Evolutionary conservation across 2,113 vertebrate species (phyloP).

Genomic region (Hippocampus zosterae): DNA sequence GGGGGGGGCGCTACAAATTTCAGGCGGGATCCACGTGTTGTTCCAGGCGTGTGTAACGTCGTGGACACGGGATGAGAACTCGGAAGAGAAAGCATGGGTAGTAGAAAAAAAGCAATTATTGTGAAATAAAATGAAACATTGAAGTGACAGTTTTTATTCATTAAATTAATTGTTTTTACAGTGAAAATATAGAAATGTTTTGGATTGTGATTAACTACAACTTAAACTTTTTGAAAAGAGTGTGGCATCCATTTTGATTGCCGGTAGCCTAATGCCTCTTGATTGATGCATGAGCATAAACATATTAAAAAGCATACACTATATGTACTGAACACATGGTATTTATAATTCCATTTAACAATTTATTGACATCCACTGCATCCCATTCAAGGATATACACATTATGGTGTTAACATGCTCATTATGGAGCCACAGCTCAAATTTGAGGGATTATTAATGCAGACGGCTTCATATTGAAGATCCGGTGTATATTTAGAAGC

Average conservation of each 20-base stretch:
- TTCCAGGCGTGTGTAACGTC: too few species aligned
- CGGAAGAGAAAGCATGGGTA: too few species aligned
- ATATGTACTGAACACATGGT: neutral
- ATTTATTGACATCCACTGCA: constrained; percentile 39
- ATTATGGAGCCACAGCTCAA: neutral
- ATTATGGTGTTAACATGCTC: neutral
- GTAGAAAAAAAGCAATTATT: too few species aligned
- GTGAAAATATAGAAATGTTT: too few species aligned
- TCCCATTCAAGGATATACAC: constrained; percentile 3
- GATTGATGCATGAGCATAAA: neutral
- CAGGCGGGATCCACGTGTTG: too few species aligned
- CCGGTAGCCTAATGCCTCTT: neutral
- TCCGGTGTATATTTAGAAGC: neutral
- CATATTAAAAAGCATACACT: neutral
- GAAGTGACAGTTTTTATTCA: too few species aligned
- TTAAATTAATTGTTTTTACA: too few species aligned
- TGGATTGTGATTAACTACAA: too few species aligned
- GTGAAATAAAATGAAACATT: too few species aligned
- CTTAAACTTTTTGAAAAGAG: neutral
- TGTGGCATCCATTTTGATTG: neutral
- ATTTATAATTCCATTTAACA: constrained; percentile 43
- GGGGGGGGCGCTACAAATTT: too few species aligned
- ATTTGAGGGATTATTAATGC: neutral
- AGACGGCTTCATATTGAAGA: neutral
- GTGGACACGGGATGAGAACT: too few species aligned